These are phyloP conservation scores for Merluccius polli DNA, from an alignment of 2,797 vertebrate genomes.

Conservation along the genomic window DNA sequence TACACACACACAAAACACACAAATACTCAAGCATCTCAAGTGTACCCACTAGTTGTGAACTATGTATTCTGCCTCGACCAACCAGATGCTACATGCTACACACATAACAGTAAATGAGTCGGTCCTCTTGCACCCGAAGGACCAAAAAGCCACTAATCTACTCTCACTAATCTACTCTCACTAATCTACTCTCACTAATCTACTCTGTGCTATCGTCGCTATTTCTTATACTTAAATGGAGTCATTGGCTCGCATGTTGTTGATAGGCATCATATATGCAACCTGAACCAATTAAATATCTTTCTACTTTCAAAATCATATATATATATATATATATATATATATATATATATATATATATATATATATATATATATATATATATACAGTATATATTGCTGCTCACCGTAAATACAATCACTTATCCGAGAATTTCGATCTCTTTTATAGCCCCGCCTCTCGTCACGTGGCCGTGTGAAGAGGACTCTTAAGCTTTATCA, in stretches of 20 bases:
- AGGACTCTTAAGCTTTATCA: conserved; percentile 75
- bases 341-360: conserved; percentile 15
- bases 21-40: conserved; percentile 80
- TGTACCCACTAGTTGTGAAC: conserved; percentile 79
- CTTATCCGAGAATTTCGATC: conserved; percentile 51
- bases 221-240: conserved; percentile 64
- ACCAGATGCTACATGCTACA: conserved; percentile 75
- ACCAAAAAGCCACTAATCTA: conserved; percentile 69
- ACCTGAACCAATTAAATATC: conserved; percentile 57
- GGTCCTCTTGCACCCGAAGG: conserved; percentile 72
- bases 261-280: conserved; percentile 75
- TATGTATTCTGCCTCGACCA: conserved; percentile 82
- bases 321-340: conserved; percentile 25
- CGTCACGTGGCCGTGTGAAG: conserved; percentile 58
- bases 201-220: conserved; percentile 52
- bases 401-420: conserved; percentile 50
- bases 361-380: background rate
- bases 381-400: conserved; percentile 8
- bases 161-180: conserved; percentile 59
- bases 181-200: conserved; percentile 63
- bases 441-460: conserved; percentile 46
- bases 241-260: conserved; percentile 67
- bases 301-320: conserved; percentile 58
- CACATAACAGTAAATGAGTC: conserved; percentile 66
- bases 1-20: conserved; percentile 16